Evolutionary conservation across 2,797 vertebrate species (phyloP).

Genomic region (Tokudaia muenninki): DNA sequence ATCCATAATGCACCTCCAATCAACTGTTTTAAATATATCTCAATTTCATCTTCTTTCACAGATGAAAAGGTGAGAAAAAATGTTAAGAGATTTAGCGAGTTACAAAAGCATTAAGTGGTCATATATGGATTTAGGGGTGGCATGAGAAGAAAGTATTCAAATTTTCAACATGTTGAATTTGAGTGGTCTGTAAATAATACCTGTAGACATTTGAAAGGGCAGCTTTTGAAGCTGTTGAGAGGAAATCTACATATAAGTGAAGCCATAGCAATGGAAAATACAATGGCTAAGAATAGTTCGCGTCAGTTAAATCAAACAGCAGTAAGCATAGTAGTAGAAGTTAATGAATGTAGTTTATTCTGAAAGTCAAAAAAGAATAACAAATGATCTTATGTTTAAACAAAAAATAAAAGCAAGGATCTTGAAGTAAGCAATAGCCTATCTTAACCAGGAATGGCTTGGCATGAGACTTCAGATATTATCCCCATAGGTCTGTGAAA

Average conservation of each 20-base stretch:
- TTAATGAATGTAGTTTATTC: background rate
- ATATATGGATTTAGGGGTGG: background rate
- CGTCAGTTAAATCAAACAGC: background rate
- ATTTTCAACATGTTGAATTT: background rate
- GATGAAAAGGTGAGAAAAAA: background rate
- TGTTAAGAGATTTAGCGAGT: background rate
- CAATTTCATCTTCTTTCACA: background rate
- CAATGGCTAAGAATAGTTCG: background rate
- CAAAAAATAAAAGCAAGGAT: slow-evolving; percentile 61
- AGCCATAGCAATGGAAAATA: background rate
- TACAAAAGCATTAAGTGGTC: background rate
- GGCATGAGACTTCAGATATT: background rate
- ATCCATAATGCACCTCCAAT: background rate
- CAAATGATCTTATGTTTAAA: background rate
- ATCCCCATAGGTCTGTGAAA: background rate
- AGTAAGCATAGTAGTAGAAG: background rate
- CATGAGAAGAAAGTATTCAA: background rate
- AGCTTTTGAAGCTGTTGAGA: background rate
- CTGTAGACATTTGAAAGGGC: background rate
- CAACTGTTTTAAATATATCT: background rate
- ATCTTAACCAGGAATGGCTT: background rate
- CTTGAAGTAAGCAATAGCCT: background rate
- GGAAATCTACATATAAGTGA: background rate
- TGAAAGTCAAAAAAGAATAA: slow-evolving; percentile 33
- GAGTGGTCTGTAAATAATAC: background rate